These are phyloP conservation scores for Thymallus thymallus DNA, from an alignment of 2,113 vertebrate genomes.

Conservation along the genomic window DNA sequence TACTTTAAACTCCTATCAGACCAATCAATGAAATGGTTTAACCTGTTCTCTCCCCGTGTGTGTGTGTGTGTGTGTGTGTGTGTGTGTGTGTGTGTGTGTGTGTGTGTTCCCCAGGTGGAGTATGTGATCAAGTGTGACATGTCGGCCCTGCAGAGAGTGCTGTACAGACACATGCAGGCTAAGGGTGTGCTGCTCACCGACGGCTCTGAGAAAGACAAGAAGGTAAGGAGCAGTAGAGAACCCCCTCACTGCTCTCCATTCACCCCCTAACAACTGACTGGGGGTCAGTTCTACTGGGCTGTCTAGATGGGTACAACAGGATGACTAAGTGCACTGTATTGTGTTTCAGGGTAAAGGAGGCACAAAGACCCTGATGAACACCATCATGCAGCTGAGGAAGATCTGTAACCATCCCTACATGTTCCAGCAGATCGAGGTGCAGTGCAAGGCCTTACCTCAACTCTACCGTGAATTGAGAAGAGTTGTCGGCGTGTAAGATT, in stretches of 20 bases:
- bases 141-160: slow-evolving; percentile 90
- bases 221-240: slow-evolving; percentile 69
- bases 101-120: slow-evolving; percentile 85
- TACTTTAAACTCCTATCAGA: background rate
- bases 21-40: background rate
- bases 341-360: slow-evolving; percentile 89
- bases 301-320: background rate
- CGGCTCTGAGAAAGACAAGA: slow-evolving; percentile 96
- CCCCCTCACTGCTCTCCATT: background rate
- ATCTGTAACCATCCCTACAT: slow-evolving; percentile 98
- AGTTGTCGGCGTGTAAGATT: background rate
- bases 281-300: background rate
- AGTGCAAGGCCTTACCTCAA: background rate
- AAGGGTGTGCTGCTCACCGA: slow-evolving; percentile 94
- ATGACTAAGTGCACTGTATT: background rate
- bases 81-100: slow-evolving; percentile 83
- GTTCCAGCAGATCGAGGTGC: slow-evolving; percentile 97
- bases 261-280: background rate
- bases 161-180: slow-evolving; percentile 97
- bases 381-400: slow-evolving; percentile 97
- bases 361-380: slow-evolving; percentile 97
- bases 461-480: background rate
- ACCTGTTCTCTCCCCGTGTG: background rate
- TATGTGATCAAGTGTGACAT: slow-evolving; percentile 98
- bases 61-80: background rate